Evolutionary conservation across 2,888 invertebrate species (phyloP).

Genomic region (Calameuta idolon): DNA sequence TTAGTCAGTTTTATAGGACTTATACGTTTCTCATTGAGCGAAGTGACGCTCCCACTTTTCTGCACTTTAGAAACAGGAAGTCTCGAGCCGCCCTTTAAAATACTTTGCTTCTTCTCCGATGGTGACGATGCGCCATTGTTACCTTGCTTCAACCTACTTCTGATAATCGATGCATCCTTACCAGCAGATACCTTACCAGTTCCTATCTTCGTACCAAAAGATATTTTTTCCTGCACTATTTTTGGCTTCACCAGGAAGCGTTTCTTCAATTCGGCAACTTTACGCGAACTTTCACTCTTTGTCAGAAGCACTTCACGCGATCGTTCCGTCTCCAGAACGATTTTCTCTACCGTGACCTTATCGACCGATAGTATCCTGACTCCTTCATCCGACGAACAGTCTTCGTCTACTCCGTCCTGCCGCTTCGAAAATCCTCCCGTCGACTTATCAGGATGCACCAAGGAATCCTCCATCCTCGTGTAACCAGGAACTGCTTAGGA

Average conservation of each 20-base stretch:
- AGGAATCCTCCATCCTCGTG: slow-evolving; percentile 34
- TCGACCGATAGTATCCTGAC: slow-evolving; percentile 47
- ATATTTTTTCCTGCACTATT: slow-evolving; percentile 14
- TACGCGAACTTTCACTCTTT: slow-evolving; percentile 44
- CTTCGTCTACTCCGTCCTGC: neutral
- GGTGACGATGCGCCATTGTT: slow-evolving; percentile 9
- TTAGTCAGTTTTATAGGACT: slow-evolving; percentile 43
- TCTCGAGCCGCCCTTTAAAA: slow-evolving; percentile 23
- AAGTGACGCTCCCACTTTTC: slow-evolving; percentile 27
- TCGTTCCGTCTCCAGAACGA: slow-evolving; percentile 42
- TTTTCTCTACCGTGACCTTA: slow-evolving; percentile 48
- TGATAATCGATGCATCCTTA: slow-evolving; percentile 8
- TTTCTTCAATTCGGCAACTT: slow-evolving; percentile 30
- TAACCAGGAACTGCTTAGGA: slow-evolving; percentile 8
- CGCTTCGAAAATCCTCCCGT: neutral
- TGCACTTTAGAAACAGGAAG: slow-evolving; percentile 27
- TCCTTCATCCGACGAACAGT: slow-evolving; percentile 13
- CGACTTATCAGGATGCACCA: neutral
- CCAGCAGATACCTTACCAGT: neutral
- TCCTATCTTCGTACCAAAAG: neutral
- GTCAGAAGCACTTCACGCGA: slow-evolving; percentile 45
- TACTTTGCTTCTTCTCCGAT: slow-evolving; percentile 13
- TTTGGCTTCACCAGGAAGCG: slow-evolving; percentile 24
- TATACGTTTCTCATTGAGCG: slow-evolving; percentile 33
- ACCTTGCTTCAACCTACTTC: slow-evolving; percentile 3